Evolutionary conservation across 2,888 invertebrate species (phyloP).

Genomic region (Yponomeuta cagnagella): DNA sequence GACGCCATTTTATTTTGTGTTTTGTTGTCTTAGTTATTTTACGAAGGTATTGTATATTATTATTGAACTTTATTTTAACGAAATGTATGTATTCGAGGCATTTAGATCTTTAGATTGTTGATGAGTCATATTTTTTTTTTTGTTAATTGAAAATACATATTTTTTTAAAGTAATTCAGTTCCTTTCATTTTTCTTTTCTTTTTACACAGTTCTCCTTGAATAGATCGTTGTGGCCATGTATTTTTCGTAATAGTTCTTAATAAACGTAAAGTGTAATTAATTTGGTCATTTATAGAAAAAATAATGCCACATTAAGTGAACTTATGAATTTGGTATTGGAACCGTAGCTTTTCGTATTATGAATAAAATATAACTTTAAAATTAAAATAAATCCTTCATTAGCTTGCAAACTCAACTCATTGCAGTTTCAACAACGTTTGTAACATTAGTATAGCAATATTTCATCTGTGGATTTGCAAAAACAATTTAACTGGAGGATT

Average conservation of each 20-base stretch:
- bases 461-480: too few species aligned
- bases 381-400: not conserved
- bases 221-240: not conserved
- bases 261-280: not conserved
- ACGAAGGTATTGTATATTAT: slow-evolving; percentile 6
- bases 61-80: slow-evolving; percentile 16
- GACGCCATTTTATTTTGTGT: not conserved
- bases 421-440: too few species aligned
- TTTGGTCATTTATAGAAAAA: not conserved
- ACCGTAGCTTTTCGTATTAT: not conserved
- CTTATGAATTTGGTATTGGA: slow-evolving; percentile 5
- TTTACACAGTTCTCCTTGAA: not conserved
- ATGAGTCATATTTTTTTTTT: slow-evolving; percentile 33
- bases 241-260: not conserved
- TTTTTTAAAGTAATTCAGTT: slow-evolving; percentile 44
- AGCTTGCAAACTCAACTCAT: too few species aligned
- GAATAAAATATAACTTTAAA: not conserved
- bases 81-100: slow-evolving; percentile 21
- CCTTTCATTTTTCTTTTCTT: slow-evolving; percentile 21
- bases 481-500: too few species aligned
- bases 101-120: slow-evolving; percentile 41
- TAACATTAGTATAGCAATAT: too few species aligned
- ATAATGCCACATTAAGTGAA: slow-evolving; percentile 4
- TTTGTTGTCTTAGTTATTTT: not conserved
- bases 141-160: slow-evolving; percentile 54